A percentile compares a stretch with the other conserved stretches of the same genome.
These are phyloP conservation scores for Candoia aspera DNA, from an alignment of 2,113 vertebrate genomes.

Conservation along the genomic window DNA sequence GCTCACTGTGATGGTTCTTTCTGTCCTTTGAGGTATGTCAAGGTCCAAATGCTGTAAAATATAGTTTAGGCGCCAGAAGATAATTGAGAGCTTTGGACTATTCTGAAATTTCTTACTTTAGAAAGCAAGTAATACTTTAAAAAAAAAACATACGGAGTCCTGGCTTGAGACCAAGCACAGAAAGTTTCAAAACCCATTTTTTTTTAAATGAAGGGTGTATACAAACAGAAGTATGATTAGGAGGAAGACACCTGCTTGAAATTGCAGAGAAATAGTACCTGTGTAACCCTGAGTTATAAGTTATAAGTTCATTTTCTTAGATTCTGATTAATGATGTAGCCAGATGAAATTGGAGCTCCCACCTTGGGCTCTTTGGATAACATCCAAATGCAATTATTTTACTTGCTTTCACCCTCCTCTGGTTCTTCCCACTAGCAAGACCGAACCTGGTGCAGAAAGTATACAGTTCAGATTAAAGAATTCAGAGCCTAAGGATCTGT, in stretches of 20 bases:
- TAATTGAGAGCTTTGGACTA: no score
- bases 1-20: neutral
- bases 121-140: neutral
- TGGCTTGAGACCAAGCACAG: conserved; percentile 22
- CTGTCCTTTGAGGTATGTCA: neutral
- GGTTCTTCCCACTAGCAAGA: neutral
- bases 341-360: neutral
- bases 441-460: neutral
- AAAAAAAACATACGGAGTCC: conserved; percentile 12
- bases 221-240: conserved; percentile 31
- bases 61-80: neutral
- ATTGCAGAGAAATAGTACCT: conserved; percentile 14
- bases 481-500: neutral
- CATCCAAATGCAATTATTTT: conserved; percentile 5
- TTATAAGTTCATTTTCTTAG: neutral
- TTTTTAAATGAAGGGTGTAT: neutral
- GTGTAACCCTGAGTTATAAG: conserved; percentile 18
- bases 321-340: conserved; percentile 26
- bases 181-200: conserved; percentile 19
- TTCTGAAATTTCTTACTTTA: neutral
- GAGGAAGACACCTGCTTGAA: conserved; percentile 41
- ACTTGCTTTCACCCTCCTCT: neutral
- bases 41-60: neutral
- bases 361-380: conserved; percentile 1
- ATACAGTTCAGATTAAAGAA: neutral